These are phyloP conservation scores for Dynastes tityus DNA, from an alignment of 2,888 invertebrate genomes.

Conservation along the genomic window DNA sequence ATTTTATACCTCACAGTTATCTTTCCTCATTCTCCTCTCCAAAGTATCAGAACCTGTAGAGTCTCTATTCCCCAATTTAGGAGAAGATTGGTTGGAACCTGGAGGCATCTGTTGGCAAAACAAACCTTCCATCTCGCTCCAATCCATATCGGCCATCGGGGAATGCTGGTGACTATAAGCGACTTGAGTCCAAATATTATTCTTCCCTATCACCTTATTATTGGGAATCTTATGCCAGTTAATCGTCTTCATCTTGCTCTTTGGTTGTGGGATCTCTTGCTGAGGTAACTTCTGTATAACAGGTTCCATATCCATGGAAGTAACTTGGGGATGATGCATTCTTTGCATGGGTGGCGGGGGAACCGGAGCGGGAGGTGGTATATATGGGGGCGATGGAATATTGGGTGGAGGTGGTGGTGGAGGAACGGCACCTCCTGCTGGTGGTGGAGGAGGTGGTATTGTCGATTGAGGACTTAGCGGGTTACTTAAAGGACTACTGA, in stretches of 20 bases:
- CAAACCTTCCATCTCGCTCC: constrained; percentile 94
- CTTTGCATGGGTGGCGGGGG: constrained; percentile 66
- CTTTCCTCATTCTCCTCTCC: constrained; percentile 81
- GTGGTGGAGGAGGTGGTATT: constrained; percentile 64
- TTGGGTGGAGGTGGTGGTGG: constrained; percentile 70
- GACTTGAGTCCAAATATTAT: constrained; percentile 94
- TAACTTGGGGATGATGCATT: constrained; percentile 41
- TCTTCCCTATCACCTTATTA: constrained; percentile 90
- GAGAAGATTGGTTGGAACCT: constrained; percentile 72
- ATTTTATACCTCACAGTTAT: constrained; percentile 79
- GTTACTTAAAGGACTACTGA: constrained; percentile 58
- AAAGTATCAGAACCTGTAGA: constrained; percentile 69
- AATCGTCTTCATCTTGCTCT: constrained; percentile 96
- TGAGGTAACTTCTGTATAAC: constrained; percentile 81
- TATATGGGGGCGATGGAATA: constrained; percentile 63
- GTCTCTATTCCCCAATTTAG: constrained; percentile 71
- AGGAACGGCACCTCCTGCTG: constrained; percentile 65
- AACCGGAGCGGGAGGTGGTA: constrained; percentile 61
- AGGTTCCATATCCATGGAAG: constrained; percentile 62
- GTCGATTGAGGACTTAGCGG: constrained; percentile 62
- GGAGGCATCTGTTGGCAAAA: constrained; percentile 90
- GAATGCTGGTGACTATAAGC: constrained; percentile 88
- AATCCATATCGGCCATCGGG: constrained; percentile 89
- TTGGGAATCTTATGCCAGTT: constrained; percentile 98
- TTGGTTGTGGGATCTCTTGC: constrained; percentile 94